Conservation (phyloP, 2,113 vertebrate species). For the Uropsilus gracilis region DNA sequence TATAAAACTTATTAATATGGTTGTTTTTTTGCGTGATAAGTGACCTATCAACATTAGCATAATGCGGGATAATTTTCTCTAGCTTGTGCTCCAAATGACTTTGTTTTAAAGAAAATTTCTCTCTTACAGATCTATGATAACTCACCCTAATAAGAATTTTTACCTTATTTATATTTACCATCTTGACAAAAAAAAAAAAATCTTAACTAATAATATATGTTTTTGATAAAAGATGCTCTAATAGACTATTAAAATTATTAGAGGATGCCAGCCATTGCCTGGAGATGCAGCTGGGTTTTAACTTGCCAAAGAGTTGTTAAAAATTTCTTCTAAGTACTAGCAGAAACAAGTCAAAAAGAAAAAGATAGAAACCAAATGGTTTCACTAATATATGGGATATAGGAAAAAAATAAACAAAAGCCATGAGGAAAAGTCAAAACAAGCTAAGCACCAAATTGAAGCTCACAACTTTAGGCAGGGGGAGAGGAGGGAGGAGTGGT, state of each 20-base stretch:
- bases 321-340: constrained; percentile 38
- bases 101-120: constrained; percentile 25
- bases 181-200: constrained; percentile 68
- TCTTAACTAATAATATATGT: constrained; percentile 23
- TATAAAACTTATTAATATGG: neutral
- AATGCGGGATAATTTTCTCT: constrained; percentile 47
- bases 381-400: too few species aligned
- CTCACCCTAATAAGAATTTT: neutral
- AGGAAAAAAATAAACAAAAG: too few species aligned
- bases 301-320: neutral
- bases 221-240: constrained; percentile 55
- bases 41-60: constrained; percentile 51
- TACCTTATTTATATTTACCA: constrained; percentile 24
- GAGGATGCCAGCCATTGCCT: neutral
- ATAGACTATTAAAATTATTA: neutral
- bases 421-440: too few species aligned
- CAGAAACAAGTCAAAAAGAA: too few species aligned
- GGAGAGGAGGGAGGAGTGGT: too few species aligned
- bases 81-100: constrained; percentile 47
- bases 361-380: too few species aligned
- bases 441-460: too few species aligned
- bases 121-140: neutral
- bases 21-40: neutral
- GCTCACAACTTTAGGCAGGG: too few species aligned
- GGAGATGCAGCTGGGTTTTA: neutral